phyloP scores from a whole-genome alignment of 2,888 invertebrate species.

The Stenichneumon culpator region DNA sequence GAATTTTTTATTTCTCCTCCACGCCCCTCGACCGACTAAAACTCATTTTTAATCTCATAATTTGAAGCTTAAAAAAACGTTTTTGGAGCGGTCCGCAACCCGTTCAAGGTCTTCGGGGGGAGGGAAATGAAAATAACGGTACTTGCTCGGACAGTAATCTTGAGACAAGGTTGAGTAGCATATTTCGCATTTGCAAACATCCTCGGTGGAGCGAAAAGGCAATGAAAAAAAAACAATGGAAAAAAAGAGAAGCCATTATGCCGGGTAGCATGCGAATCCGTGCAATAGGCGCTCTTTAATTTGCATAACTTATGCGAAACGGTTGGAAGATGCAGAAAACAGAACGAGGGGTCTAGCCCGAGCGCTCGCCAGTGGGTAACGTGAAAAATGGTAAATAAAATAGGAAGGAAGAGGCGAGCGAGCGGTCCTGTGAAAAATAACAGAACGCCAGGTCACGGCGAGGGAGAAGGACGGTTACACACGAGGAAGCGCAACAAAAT shows the following conservation, averaged over 20 bases:
- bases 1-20: not conserved
- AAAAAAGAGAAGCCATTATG: conserved; percentile 47
- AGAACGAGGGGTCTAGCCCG: conserved; percentile 32
- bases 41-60: conserved; percentile 1
- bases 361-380: conserved; percentile 18
- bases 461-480: not conserved
- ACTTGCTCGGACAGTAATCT: not conserved
- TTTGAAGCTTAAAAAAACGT: not conserved
- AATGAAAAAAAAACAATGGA: conserved; percentile 23
- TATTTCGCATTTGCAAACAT: conserved; percentile 50
- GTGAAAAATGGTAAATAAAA: conserved; percentile 70
- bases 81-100: not conserved
- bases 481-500: conserved; percentile 12
- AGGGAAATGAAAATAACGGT: not conserved
- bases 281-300: conserved; percentile 65
- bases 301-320: conserved; percentile 69
- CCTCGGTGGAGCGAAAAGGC: conserved; percentile 15
- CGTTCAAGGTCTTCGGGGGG: not conserved
- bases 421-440: conserved; percentile 48
- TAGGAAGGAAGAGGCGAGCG: conserved; percentile 42
- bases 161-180: conserved; percentile 31
- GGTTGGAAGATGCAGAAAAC: conserved; percentile 66
- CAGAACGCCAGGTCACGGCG: not conserved
- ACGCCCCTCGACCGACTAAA: not conserved
- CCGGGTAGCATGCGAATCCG: conserved; percentile 56